Evolutionary conservation across 2,797 vertebrate genomes (phyloP), one percentile per base, ranked within the genome.

Genomic region (Fundulus diaphanus): DNA sequence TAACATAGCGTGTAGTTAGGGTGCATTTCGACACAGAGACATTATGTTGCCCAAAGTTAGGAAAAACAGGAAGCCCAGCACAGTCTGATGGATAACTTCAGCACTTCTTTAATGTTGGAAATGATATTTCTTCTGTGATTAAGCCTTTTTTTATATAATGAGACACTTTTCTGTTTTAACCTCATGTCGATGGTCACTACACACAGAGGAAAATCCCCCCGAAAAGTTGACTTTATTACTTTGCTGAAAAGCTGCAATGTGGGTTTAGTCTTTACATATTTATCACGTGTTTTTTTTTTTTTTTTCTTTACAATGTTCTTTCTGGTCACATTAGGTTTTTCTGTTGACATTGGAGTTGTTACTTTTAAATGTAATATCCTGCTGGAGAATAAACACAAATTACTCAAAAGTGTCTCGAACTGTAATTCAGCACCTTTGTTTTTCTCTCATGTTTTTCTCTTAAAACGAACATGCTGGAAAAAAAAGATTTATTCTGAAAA

Each of bases 381-480:
- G 57, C 81, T 84, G 77, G 70, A 73, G 83, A 93, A 94, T 93
- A 88, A 93, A 93, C 70, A 85, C 11, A 79, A 71, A 79, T 24
- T 72, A 56, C n/a, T 42, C 74, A 67, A n/a, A n/a, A n/a, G 67
- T 56, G 65, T 85, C 73, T 82, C 44, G 8, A 65, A 35, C 35
- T 59, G n/a, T 33, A 48, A 46, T 65, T 37, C 33, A 33, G 66
- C 33, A 18, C 16, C 18, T 46, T 7, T 42, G 29, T 65, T 33
- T 61, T 70, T 46, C 5, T 63, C 0, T 31, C 7, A 24, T 33
- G 2, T 20, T 35, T 29, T 42, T 27, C 12, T 37, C 11, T 18
- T 48, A 15, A 63, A 44, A 18, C 57, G 18, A 22, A 12, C 16
- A 29, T 29, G 16, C 18, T 0, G 9, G 35, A 18, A 42, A 56